phyloP scores from a whole-genome alignment of 2,113 vertebrate genomes.

The Rhynchopsitta pachyrhyncha region DNA sequence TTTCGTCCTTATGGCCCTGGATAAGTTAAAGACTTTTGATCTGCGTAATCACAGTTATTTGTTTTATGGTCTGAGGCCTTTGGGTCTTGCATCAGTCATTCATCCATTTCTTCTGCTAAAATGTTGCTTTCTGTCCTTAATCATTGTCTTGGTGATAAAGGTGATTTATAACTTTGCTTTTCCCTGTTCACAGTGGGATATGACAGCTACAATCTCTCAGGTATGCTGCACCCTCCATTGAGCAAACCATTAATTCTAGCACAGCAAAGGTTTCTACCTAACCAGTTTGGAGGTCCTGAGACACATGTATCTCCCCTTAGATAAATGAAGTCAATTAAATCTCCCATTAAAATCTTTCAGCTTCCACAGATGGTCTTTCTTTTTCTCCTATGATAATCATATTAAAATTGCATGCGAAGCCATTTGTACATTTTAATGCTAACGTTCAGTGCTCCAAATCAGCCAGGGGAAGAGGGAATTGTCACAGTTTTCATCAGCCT shows the following conservation, averaged over 20 bases:
- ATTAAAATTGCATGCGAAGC: constrained; percentile 64
- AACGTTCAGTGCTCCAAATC: neutral
- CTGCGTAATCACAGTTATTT: constrained; percentile 45
- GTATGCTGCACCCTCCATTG: neutral
- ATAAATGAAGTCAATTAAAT: constrained; percentile 68
- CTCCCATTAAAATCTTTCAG: constrained; percentile 47
- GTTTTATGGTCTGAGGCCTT: constrained; percentile 40
- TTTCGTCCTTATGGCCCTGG: constrained; percentile 11
- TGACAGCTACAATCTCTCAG: constrained; percentile 37
- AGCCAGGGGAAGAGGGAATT: constrained; percentile 14
- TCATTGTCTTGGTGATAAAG: neutral
- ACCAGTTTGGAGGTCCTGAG: neutral
- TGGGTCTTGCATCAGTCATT: neutral
- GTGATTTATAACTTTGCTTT: constrained; percentile 44
- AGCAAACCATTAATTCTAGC: constrained; percentile 34
- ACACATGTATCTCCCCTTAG: neutral
- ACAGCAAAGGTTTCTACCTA: neutral
- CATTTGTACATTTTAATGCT: constrained; percentile 56
- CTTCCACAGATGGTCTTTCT: constrained; percentile 58
- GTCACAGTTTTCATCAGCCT: constrained; percentile 28
- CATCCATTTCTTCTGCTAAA: neutral
- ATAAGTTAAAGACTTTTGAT: constrained; percentile 49
- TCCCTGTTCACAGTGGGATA: neutral
- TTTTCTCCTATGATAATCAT: constrained; percentile 56
- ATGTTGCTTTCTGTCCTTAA: neutral